A percentile compares a stretch with the other conserved stretches of the same genome.
phyloP scores from a whole-genome alignment of 2,113 vertebrate species.

The Astur gentilis region DNA sequence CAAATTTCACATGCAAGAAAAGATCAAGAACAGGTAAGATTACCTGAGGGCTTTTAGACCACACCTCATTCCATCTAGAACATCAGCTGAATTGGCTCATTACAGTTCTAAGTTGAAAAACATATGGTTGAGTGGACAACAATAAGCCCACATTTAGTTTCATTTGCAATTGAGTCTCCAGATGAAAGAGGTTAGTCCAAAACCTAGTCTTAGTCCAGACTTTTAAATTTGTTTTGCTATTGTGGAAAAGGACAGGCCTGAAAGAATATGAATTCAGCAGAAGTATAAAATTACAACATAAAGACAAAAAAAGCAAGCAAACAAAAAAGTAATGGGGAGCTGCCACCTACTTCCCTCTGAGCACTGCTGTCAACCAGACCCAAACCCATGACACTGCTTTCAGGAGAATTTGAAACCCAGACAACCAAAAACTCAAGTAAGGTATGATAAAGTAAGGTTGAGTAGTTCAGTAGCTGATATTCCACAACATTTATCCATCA shows the following conservation, averaged over 20 bases:
- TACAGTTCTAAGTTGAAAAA: background rate
- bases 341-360: background rate
- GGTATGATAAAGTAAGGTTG: background rate
- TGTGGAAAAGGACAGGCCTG: background rate
- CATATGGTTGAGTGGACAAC: background rate
- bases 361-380: background rate
- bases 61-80: background rate
- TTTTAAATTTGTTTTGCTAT: background rate
- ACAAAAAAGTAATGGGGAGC: background rate
- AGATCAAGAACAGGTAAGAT: background rate
- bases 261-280: background rate
- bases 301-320: background rate
- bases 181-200: background rate
- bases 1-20: background rate
- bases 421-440: background rate
- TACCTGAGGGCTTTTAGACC: background rate
- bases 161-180: background rate
- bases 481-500: background rate
- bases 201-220: background rate
- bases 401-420: background rate
- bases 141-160: background rate
- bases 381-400: background rate
- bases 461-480: background rate
- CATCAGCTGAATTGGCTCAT: background rate
- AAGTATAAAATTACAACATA: background rate